Evolutionary conservation across 2,888 invertebrate genomes (phyloP), one percentile per base, ranked within the genome.

Genomic region (Leucoma salicis): DNA sequence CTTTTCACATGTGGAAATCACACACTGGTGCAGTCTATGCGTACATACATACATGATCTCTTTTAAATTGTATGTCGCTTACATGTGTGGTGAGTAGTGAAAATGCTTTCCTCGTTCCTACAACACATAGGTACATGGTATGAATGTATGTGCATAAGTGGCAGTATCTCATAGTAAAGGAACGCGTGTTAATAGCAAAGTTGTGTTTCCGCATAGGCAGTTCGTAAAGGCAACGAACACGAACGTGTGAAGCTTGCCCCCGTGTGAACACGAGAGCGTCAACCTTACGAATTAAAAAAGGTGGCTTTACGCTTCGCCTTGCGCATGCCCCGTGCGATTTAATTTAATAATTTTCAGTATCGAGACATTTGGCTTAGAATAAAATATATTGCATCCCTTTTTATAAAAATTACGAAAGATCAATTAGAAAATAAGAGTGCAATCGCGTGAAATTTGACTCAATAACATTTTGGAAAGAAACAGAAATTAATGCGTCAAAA

Each of bases 281-380:
- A 89, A 89, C 87, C 88, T 88, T 86, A 83, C 80, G 73, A 84
- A 85, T 83, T 84, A 79, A 84, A 87, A 84, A 85, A 82, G 76
- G 76, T 68, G 70, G 66, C 78, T 56, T 76, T 78, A 77, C 76
- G 67, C 72, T 63, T 65, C 70, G 62, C 62, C 61, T 62, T 61
- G 39, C 29, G 29, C 29, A 29, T 4, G 14, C 13, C 29, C 2
- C 29, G 29, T 5, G 29, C 25, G 6, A 4, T 14, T 24, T 10
- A 18, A 11, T 13, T 31, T 5, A 24, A 29, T 36, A 11, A 27
- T n/a, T 18, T 21, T 28, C 21, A 8, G 6, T n/a, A 25, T 27
- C 27, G 10, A n/a, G 2, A 27, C n/a, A 27, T n/a, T 27, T 27
- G 4, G n/a, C n/a, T n/a, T n/a, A n/a, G n/a, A n/a, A n/a, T n/a